Conservation (phyloP, 2,888 invertebrate genomes). For the Salpingus planirostris region DNA sequence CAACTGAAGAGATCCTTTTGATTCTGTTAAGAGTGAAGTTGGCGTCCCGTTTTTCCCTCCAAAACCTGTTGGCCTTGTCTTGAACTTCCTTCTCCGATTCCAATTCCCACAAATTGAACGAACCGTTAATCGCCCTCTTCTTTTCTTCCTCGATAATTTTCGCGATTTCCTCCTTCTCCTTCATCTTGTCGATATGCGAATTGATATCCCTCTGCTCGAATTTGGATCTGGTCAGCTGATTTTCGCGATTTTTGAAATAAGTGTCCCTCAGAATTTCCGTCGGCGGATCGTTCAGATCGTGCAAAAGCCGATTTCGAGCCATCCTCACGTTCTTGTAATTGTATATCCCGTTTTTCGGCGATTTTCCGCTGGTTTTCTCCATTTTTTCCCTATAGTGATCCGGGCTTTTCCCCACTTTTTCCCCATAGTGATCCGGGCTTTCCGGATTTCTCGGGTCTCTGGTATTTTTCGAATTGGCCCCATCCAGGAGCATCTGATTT, state of each 20-base stretch:
- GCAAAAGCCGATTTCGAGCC: slow-evolving; percentile 33
- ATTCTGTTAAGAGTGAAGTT: slow-evolving; percentile 21
- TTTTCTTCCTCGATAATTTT: slow-evolving; percentile 32
- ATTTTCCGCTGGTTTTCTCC: slow-evolving; percentile 20
- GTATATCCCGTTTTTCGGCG: slow-evolving; percentile 29
- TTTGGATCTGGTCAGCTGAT: slow-evolving; percentile 33
- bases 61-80: slow-evolving; percentile 39
- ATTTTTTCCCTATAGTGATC: slow-evolving; percentile 29
- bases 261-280: slow-evolving; percentile 39
- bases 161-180: slow-evolving; percentile 33
- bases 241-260: slow-evolving; percentile 37
- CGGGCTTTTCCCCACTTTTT: slow-evolving; percentile 5
- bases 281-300: slow-evolving; percentile 37
- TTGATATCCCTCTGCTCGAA: slow-evolving; percentile 39
- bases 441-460: slow-evolving; percentile 37
- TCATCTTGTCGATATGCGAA: slow-evolving; percentile 32
- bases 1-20: slow-evolving; percentile 37
- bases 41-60: slow-evolving; percentile 28
- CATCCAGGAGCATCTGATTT: slow-evolving; percentile 22
- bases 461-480: slow-evolving; percentile 19
- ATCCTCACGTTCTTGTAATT: slow-evolving; percentile 36
- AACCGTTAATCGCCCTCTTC: slow-evolving; percentile 24
- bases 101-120: slow-evolving; percentile 45
- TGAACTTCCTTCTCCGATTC: slow-evolving; percentile 48
- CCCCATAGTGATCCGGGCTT: slow-evolving; percentile 10